These are phyloP conservation scores for Hapalemur alaotrensis DNA, from an alignment of 2,797 vertebrate genomes.

Conservation along the genomic window DNA sequence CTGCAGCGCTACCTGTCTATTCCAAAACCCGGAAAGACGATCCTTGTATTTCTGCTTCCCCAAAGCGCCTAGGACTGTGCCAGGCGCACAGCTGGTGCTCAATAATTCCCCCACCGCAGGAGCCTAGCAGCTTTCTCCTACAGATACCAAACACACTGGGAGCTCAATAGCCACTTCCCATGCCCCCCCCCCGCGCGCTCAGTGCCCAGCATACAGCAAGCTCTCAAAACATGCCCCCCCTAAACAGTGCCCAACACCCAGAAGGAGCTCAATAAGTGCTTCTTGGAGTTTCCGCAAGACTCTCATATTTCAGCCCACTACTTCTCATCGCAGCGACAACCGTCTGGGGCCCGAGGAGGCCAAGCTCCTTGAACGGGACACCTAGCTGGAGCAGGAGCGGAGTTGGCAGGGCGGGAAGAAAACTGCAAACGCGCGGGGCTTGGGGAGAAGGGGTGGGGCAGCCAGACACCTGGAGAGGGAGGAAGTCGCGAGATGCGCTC, in stretches of 20 bases:
- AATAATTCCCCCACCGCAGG: not conserved
- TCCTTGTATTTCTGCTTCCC: not conserved
- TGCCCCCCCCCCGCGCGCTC: not conserved
- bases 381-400: not conserved
- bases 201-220: not conserved
- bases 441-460: not conserved
- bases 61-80: not conserved
- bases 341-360: not conserved
- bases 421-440: not conserved
- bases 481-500: not conserved
- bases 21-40: not conserved
- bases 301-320: not conserved
- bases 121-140: not conserved
- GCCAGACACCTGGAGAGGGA: not conserved
- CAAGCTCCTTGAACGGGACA: constrained; percentile 7
- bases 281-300: not conserved
- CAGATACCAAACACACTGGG: not conserved
- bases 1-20: not conserved
- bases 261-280: not conserved
- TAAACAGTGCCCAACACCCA: not conserved
- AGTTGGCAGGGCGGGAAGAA: not conserved
- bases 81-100: not conserved
- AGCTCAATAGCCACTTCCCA: not conserved
- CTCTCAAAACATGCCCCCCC: not conserved
- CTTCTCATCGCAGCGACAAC: not conserved